Evolutionary conservation across 1,140 invertebrate species (phyloP).

Genomic region (Theocolax elegans): DNA sequence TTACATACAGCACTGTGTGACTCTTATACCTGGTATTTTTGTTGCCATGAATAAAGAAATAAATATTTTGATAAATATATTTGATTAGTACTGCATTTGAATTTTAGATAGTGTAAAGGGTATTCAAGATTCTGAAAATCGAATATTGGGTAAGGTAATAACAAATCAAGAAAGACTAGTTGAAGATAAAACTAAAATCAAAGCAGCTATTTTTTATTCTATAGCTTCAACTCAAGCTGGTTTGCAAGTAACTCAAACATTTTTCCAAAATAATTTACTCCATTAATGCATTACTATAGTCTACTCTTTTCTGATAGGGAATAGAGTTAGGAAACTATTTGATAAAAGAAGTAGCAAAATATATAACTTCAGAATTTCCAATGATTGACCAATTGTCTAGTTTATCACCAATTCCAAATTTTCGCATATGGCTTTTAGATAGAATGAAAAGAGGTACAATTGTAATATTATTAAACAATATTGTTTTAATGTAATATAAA

Average conservation of each 20-base stretch:
- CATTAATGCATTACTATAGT: slow-evolving; percentile 5
- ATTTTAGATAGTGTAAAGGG: slow-evolving; percentile 56
- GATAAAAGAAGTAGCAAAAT: slow-evolving; percentile 78
- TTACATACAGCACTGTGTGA: slow-evolving; percentile 79
- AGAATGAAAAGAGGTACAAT: slow-evolving; percentile 66
- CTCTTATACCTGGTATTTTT: slow-evolving; percentile 70
- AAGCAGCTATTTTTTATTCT: slow-evolving; percentile 83
- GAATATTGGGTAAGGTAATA: slow-evolving; percentile 51
- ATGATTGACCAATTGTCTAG: slow-evolving; percentile 76
- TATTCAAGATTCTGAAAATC: slow-evolving; percentile 57
- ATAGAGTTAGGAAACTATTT: slow-evolving; percentile 84
- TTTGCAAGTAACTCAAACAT: slow-evolving; percentile 69
- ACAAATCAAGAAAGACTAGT: slow-evolving; percentile 40
- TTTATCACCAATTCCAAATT: slow-evolving; percentile 82
- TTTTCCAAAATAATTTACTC: background rate
- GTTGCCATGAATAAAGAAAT: background rate
- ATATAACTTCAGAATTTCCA: slow-evolving; percentile 77
- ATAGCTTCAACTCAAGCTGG: slow-evolving; percentile 81
- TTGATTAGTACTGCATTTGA: slow-evolving; percentile 5
- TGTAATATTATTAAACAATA: slow-evolving; percentile 19
- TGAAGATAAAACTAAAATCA: slow-evolving; percentile 73
- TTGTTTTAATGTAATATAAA: slow-evolving; percentile 75
- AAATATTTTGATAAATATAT: slow-evolving; percentile 17
- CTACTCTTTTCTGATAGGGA: slow-evolving; percentile 68
- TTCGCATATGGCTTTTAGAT: slow-evolving; percentile 75